Percentiles rank a stretch among this genome's conserved stretches.
Evolutionary conservation across 1,140 invertebrate genomes (phyloP).

Genomic region (Charaxes varanes): DNA sequence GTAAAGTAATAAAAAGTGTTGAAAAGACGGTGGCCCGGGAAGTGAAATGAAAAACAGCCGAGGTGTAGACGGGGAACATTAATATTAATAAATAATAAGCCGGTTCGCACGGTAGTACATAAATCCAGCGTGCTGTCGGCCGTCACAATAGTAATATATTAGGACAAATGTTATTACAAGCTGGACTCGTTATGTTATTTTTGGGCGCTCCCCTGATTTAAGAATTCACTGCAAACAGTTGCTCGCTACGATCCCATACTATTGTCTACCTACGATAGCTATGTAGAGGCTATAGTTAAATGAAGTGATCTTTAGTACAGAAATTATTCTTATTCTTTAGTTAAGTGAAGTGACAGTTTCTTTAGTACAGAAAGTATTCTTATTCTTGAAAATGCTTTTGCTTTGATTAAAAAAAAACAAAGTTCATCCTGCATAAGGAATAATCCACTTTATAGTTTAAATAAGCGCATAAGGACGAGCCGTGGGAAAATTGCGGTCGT

Average conservation of each 20-base stretch:
- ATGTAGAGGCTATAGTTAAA: no score
- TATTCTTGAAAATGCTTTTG: no score
- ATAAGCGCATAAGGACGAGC: neutral
- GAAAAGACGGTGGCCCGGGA: constrained; percentile 14
- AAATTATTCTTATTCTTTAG: no score
- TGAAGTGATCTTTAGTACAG: no score
- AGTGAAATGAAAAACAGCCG: constrained; percentile 56
- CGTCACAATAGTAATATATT: constrained; percentile 67
- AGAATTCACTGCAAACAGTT: constrained; percentile 32
- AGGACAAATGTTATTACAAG: constrained; percentile 69
- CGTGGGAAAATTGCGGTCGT: neutral
- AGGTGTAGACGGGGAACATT: constrained; percentile 47
- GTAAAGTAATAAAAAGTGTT: constrained; percentile 7
- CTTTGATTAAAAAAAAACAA: no score
- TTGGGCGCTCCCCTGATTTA: constrained; percentile 42
- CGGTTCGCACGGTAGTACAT: constrained; percentile 52
- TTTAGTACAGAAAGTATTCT: no score
- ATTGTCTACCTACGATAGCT: no score
- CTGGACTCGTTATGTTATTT: constrained; percentile 63
- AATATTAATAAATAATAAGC: constrained; percentile 66
- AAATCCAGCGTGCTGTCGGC: constrained; percentile 40
- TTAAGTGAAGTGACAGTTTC: no score
- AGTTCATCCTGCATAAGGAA: no score
- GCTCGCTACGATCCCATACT: no score
- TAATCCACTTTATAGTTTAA: neutral